Evolutionary conservation across 1,140 invertebrate species (phyloP).

Genomic region (Aphaenogaster rudis): DNA sequence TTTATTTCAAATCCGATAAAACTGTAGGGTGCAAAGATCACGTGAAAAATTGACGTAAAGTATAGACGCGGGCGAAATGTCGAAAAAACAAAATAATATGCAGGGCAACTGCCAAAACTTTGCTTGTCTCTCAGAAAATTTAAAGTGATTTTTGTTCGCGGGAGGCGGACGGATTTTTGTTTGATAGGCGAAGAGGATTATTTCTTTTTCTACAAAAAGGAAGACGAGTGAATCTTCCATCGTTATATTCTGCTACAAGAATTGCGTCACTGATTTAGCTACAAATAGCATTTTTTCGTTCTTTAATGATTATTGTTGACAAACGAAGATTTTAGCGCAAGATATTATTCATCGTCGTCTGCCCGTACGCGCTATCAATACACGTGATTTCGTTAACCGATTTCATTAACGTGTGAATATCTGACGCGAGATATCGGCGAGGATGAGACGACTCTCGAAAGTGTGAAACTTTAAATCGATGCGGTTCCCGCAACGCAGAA

Average conservation of each 20-base stretch:
- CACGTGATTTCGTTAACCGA: not conserved
- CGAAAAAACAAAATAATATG: not conserved
- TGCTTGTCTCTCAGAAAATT: not conserved
- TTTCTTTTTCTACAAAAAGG: conserved; percentile 1
- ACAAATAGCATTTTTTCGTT: conserved; percentile 34
- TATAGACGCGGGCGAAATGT: not conserved
- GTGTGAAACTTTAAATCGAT: conserved; percentile 39
- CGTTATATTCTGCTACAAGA: not conserved
- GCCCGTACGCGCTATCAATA: not conserved
- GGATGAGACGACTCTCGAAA: not conserved
- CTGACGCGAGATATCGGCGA: not conserved
- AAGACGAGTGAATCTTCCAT: not conserved
- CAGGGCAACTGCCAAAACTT: not conserved
- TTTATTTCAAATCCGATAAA: not conserved
- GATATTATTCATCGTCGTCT: not conserved
- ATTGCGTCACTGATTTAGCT: not conserved
- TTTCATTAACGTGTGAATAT: not conserved
- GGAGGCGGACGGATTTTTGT: not conserved
- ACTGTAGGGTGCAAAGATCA: not conserved
- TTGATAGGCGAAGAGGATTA: not conserved
- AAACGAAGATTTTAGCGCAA: not conserved
- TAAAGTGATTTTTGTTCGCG: not conserved
- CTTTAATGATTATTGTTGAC: not conserved
- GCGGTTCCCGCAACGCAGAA: conserved; percentile 3
- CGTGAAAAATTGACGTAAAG: conserved; percentile 17